Conservation (phyloP, 1,140 invertebrate species). For the Drosophila tropicalis region DNA sequence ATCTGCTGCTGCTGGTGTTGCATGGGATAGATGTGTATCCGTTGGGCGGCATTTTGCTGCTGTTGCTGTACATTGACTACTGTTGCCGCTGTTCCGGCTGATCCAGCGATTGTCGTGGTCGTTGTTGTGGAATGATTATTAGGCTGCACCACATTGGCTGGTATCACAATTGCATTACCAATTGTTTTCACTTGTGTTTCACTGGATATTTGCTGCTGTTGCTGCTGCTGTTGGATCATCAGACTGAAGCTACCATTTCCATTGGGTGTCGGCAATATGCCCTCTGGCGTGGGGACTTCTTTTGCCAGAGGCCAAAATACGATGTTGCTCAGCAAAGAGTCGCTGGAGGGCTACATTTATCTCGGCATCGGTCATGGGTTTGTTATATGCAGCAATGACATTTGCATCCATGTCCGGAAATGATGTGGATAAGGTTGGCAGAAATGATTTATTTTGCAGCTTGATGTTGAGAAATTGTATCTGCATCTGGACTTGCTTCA, state of each 20-base stretch:
- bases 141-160: conserved; percentile 76
- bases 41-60: conserved; percentile 62
- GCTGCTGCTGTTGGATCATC: conserved; percentile 40
- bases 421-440: conserved; percentile 56
- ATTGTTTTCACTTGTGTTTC: conserved; percentile 40
- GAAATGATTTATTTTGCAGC: conserved; percentile 79
- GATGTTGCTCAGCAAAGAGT: conserved; percentile 86
- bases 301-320: conserved; percentile 86
- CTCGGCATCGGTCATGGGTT: conserved; percentile 80
- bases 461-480: conserved; percentile 85
- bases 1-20: conserved; percentile 71
- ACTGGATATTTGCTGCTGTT: conserved; percentile 23
- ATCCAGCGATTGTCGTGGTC: conserved; percentile 23
- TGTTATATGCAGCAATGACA: conserved; percentile 71
- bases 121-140: conserved; percentile 77
- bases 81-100: conserved; percentile 15
- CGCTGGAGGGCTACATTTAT: conserved; percentile 84
- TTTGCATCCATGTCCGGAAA: conserved; percentile 68
- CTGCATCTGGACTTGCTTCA: conserved; percentile 86
- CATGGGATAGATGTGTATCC: conserved; percentile 82
- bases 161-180: conserved; percentile 49
- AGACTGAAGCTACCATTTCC: conserved; percentile 32
- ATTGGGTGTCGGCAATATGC: conserved; percentile 62
- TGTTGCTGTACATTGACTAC: conserved; percentile 26
- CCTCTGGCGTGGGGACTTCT: conserved; percentile 85